phyloP scores from a whole-genome alignment of 1,140 invertebrate genomes.

The Drosophila ercepeae region DNA sequence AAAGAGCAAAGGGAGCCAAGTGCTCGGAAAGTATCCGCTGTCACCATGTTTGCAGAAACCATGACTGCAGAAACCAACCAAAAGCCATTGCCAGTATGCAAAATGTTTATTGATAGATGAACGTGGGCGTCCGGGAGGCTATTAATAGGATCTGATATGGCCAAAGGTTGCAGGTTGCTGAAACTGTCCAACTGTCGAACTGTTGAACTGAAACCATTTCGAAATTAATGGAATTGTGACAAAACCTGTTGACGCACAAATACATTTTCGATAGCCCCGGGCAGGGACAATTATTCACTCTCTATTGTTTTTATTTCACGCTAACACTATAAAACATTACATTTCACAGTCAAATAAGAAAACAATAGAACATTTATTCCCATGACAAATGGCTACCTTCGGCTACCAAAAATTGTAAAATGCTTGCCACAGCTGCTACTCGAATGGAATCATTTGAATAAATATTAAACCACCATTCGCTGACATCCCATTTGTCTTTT shows the following conservation, averaged over 20 bases:
- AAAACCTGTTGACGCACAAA: constrained; percentile 31
- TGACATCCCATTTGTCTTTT: constrained; percentile 25
- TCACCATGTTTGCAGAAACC: constrained; percentile 60
- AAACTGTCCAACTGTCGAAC: too few species aligned
- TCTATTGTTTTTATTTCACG: constrained; percentile 34
- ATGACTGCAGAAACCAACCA: constrained; percentile 43
- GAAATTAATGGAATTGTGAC: constrained; percentile 43
- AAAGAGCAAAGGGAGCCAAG: constrained; percentile 14
- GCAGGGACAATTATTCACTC: constrained; percentile 34
- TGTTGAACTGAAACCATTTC: constrained; percentile 26
- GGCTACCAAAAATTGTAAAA: constrained; percentile 13
- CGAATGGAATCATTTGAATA: constrained; percentile 1
- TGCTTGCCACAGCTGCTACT: constrained; percentile 34
- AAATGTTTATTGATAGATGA: constrained; percentile 4
- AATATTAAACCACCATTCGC: constrained; percentile 17
- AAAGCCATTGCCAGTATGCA: constrained; percentile 10
- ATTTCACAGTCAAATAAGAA: neutral
- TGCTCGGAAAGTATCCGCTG: constrained; percentile 48
- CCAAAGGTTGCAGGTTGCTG: constrained; percentile 26
- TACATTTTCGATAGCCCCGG: constrained; percentile 5
- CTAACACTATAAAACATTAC: constrained; percentile 28
- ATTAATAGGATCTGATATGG: constrained; percentile 21
- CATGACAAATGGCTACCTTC: constrained; percentile 39
- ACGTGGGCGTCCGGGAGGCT: constrained; percentile 10
- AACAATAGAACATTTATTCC: neutral